Evolutionary conservation across 2,113 vertebrate genomes (phyloP).

Genomic region (Microcebus jonahi): DNA sequence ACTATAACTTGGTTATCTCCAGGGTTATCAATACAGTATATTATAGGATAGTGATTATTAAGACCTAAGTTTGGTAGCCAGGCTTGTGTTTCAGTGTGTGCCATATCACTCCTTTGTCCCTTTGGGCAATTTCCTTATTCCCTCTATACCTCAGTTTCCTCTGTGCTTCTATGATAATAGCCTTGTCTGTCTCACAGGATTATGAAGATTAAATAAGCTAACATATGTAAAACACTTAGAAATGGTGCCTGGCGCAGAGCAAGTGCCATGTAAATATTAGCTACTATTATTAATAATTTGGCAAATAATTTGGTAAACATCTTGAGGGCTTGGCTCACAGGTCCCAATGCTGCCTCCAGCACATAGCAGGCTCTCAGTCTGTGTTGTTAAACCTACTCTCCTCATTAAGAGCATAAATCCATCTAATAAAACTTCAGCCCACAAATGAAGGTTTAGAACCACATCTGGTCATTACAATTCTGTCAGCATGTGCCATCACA

Average conservation of each 20-base stretch:
- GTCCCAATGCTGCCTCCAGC: background rate
- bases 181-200: background rate
- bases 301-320: slow-evolving; percentile 54
- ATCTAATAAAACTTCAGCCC: slow-evolving; percentile 17
- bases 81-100: background rate
- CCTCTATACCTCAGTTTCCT: background rate
- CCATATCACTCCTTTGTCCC: background rate
- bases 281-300: slow-evolving; percentile 37
- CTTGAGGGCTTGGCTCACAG: background rate
- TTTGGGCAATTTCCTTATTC: background rate
- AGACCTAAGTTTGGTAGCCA: background rate
- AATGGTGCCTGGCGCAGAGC: background rate
- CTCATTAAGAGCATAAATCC: background rate
- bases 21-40: background rate
- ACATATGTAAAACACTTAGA: slow-evolving; percentile 41
- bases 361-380: slow-evolving; percentile 27
- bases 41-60: background rate
- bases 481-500: background rate
- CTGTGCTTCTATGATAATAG: background rate
- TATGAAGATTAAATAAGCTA: slow-evolving; percentile 35
- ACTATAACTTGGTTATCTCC: background rate
- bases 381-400: slow-evolving; percentile 14
- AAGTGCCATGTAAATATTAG: slow-evolving; percentile 51
- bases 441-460: background rate
- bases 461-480: slow-evolving; percentile 64